These are phyloP conservation scores for Nyctibius grandis DNA, from an alignment of 2,797 vertebrate species.

Conservation along the genomic window DNA sequence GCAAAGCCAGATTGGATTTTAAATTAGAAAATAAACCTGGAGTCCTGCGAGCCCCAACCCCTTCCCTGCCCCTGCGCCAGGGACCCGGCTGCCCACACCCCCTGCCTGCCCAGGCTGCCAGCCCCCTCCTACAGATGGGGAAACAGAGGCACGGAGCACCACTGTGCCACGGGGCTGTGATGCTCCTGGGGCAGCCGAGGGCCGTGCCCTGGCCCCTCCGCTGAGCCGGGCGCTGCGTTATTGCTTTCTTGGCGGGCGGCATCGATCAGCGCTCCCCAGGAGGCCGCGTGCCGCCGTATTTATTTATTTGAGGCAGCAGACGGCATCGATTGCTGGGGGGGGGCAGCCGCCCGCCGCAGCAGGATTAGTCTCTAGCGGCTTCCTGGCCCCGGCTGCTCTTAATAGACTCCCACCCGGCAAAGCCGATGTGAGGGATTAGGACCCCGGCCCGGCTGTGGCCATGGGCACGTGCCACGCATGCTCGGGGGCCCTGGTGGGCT, in stretches of 20 bases:
- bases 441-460: accelerated
- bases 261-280: constrained; percentile 22
- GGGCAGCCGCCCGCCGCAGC: not conserved
- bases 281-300: constrained; percentile 17
- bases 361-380: constrained; percentile 11
- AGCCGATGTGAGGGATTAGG: not conserved
- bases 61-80: not conserved
- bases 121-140: not conserved
- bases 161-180: accelerated
- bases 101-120: not conserved
- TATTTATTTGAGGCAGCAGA: constrained; percentile 48
- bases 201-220: not conserved
- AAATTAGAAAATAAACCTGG: constrained; percentile 68
- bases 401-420: not conserved
- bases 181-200: not conserved
- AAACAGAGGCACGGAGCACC: not conserved
- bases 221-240: not conserved
- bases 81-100: accelerated
- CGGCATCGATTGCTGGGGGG: constrained; percentile 24
- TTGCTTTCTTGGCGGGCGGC: not conserved
- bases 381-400: not conserved
- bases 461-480: accelerated
- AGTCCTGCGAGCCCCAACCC: not conserved
- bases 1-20: constrained; percentile 71
- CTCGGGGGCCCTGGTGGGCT: accelerated